Percentiles rank a stretch among this genome's conserved stretches.
These are phyloP conservation scores for Cydia fagiglandana DNA, from an alignment of 1,140 invertebrate species.

Conservation along the genomic window DNA sequence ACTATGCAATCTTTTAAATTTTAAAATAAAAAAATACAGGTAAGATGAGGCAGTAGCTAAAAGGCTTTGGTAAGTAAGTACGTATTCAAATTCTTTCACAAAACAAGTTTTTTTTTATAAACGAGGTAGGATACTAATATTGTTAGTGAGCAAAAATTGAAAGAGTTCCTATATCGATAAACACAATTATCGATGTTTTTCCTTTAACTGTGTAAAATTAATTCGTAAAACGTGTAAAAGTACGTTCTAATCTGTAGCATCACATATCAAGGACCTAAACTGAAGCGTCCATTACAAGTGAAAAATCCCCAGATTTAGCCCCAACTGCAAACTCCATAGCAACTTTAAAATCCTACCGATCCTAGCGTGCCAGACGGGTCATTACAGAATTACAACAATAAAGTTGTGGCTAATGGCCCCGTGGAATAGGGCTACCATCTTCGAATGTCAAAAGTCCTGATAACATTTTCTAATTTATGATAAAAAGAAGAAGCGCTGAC, in stretches of 20 bases:
- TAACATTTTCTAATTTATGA: no score
- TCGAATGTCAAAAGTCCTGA: no score
- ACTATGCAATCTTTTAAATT: neutral
- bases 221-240: no score
- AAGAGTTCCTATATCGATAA: no score
- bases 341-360: neutral
- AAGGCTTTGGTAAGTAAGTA: neutral
- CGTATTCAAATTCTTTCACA: neutral
- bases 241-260: no score
- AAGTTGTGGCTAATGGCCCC: conserved; percentile 29
- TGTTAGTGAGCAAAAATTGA: no score
- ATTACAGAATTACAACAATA: conserved; percentile 46
- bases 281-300: neutral
- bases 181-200: no score
- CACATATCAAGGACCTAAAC: neutral
- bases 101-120: neutral
- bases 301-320: neutral
- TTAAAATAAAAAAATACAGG: neutral
- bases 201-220: no score
- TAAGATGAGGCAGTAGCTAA: neutral
- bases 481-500: no score
- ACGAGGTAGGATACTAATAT: neutral
- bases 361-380: conserved; percentile 7
- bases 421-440: neutral
- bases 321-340: neutral